A percentile compares a stretch with the other conserved stretches of the same genome.
phyloP scores from a whole-genome alignment of 2,113 vertebrate species.

The Bombycilla garrulus region DNA sequence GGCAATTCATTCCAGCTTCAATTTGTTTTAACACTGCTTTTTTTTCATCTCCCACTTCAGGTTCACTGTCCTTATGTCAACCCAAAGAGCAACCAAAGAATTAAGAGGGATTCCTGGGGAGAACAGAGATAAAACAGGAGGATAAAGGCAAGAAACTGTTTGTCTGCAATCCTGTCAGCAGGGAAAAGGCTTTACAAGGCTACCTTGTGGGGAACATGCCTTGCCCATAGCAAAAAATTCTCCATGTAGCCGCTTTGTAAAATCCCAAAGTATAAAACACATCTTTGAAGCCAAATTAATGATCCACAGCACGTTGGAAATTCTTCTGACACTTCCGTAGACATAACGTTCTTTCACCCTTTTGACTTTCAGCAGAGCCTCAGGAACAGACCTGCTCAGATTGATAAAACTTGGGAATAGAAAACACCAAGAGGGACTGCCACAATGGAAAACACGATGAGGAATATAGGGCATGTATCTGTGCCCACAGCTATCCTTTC shows the following conservation, averaged over 20 bases:
- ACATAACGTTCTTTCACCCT: background rate
- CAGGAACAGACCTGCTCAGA: conserved; percentile 10
- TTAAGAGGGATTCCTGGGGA: background rate
- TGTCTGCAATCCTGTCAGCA: background rate
- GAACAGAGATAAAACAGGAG: background rate
- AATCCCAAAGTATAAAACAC: background rate
- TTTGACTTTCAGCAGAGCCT: conserved; percentile 31
- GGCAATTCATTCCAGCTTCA: background rate
- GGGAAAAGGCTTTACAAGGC: conserved; percentile 12
- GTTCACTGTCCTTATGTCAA: background rate
- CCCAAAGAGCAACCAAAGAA: background rate
- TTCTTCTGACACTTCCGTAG: background rate
- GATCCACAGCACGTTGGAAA: background rate
- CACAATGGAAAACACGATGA: background rate
- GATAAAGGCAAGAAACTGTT: conserved; percentile 23
- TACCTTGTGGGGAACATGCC: background rate
- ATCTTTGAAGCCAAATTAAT: conserved; percentile 47
- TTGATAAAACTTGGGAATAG: background rate
- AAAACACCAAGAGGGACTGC: conserved; percentile 16
- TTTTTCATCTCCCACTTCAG: background rate
- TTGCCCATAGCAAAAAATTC: background rate
- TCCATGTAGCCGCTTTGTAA: conserved; percentile 5
- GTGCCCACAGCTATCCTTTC: background rate
- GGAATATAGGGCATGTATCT: background rate
- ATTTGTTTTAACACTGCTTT: background rate